Conservation (phyloP, 2,888 invertebrate genomes). For the Axea sp. region DNA sequence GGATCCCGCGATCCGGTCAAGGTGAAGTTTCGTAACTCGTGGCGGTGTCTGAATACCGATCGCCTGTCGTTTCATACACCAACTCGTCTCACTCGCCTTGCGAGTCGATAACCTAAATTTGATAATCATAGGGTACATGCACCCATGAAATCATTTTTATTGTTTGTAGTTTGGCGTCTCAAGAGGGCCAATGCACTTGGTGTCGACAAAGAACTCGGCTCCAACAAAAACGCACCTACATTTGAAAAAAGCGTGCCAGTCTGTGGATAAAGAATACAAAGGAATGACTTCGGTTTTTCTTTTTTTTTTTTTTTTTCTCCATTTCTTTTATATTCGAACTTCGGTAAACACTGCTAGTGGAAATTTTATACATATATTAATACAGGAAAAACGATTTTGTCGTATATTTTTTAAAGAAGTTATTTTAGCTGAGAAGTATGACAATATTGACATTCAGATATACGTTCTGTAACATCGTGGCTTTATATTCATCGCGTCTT, state of each 20-base stretch:
- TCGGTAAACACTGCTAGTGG: constrained; percentile 4
- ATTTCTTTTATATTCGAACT: too few species aligned
- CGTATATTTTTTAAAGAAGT: too few species aligned
- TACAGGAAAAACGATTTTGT: too few species aligned
- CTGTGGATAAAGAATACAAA: constrained; percentile 3
- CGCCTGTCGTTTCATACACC: constrained; percentile 42
- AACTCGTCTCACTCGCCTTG: constrained; percentile 38
- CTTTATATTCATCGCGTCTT: too few species aligned
- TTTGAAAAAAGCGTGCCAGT: not conserved
- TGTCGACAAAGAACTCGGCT: not conserved
- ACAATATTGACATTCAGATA: too few species aligned
- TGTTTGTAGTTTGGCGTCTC: constrained; percentile 7
- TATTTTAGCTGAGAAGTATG: too few species aligned
- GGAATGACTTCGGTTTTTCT: too few species aligned
- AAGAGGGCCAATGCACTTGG: constrained; percentile 34
- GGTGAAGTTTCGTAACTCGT: constrained; percentile 75
- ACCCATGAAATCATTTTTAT: constrained; percentile 25
- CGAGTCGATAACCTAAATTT: constrained; percentile 65
- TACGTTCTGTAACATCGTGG: too few species aligned
- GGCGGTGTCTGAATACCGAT: constrained; percentile 72
- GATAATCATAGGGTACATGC: constrained; percentile 5
- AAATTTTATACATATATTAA: constrained; percentile 25
- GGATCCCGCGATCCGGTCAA: constrained; percentile 76
- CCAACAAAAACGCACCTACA: not conserved
- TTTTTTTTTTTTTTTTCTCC: too few species aligned